phyloP scores from a whole-genome alignment of 2,888 invertebrate genomes.

The Lydus trimaculatus region DNA sequence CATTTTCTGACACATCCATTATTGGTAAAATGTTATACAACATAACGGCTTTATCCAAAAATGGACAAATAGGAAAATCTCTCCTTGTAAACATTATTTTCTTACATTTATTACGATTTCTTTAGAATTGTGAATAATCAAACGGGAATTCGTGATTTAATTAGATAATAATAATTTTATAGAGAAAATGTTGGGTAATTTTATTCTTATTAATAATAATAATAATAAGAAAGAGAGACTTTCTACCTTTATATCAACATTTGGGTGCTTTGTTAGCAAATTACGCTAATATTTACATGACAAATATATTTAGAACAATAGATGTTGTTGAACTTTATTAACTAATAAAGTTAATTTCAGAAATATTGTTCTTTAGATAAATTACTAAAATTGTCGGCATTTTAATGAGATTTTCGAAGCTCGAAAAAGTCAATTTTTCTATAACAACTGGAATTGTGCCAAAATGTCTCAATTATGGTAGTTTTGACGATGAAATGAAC shows the following conservation, averaged over 20 bases:
- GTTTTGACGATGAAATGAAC: not conserved
- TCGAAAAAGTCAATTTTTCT: not conserved
- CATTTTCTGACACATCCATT: not conserved
- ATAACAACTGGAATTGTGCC: not conserved
- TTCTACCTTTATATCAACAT: conserved; percentile 13
- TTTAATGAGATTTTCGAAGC: not conserved
- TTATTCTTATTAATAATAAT: no score
- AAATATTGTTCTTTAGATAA: not conserved
- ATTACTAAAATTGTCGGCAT: not conserved
- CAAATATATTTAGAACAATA: conserved; percentile 33
- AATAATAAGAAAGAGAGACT: not conserved
- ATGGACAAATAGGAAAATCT: not conserved
- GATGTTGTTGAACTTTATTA: conserved; percentile 31
- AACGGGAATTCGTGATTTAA: not conserved
- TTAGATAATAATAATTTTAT: not conserved
- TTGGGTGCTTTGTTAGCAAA: conserved; percentile 20
- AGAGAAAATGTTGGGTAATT: not conserved
- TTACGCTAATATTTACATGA: conserved; percentile 31
- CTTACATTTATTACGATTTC: not conserved
- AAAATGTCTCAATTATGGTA: not conserved
- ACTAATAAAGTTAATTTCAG: not conserved
- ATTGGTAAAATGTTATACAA: conserved; percentile 2
- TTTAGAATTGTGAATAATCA: not conserved
- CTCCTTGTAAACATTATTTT: not conserved
- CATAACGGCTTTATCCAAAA: not conserved